Percentiles rank a stretch among this genome's conserved stretches.
Conservation (phyloP, 2,113 vertebrate genomes). For the Jacana jacana region DNA sequence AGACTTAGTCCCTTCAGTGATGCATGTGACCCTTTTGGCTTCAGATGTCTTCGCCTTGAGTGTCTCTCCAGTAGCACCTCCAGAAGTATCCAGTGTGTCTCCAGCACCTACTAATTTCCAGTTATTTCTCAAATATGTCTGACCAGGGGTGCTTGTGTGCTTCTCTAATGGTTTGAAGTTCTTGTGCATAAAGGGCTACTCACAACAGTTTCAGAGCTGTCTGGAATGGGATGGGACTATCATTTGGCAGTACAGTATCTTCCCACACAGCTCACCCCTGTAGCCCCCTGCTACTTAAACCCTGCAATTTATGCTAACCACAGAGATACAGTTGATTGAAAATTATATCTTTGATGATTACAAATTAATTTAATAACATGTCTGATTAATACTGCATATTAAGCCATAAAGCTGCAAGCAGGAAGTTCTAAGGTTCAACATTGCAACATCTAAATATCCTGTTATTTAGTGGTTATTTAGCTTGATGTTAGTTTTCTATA, state of each 20-base stretch:
- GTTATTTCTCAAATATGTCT: background rate
- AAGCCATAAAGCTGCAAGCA: background rate
- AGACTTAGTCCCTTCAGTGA: background rate
- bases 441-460: background rate
- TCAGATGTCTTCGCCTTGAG: background rate
- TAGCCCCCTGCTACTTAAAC: background rate
- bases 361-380: background rate
- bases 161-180: background rate
- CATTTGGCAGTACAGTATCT: background rate
- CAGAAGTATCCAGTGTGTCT: background rate
- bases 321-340: background rate
- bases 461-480: background rate
- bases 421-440: background rate
- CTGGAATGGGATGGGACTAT: background rate
- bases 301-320: background rate
- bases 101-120: background rate
- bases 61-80: background rate
- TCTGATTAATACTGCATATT: background rate
- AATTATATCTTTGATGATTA: background rate
- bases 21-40: background rate
- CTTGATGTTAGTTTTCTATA: background rate
- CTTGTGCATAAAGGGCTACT: background rate
- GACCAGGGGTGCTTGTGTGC: background rate
- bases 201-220: background rate
- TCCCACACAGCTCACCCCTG: background rate